These are phyloP conservation scores for Brachionus sp. DNA, from an alignment of 1,140 invertebrate genomes.

Conservation along the genomic window DNA sequence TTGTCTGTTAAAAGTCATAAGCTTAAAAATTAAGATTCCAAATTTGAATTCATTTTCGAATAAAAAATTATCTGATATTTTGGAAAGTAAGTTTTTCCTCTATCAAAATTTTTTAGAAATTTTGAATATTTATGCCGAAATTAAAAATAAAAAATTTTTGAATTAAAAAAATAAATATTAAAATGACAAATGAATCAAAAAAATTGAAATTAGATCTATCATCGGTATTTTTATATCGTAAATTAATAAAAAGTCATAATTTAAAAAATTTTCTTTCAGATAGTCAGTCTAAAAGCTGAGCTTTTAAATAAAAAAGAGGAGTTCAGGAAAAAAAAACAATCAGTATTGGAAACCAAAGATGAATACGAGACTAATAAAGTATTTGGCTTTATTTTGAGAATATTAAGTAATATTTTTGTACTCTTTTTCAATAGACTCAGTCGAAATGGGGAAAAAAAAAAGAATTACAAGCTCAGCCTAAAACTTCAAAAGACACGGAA, in stretches of 20 bases:
- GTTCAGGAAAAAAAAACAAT: constrained; percentile 9
- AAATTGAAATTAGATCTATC: constrained; percentile 3
- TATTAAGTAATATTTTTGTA: not conserved
- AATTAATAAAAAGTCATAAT: not conserved
- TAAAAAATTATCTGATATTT: too few species aligned
- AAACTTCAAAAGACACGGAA: not conserved
- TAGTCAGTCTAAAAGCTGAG: constrained; percentile 35
- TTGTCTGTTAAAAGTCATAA: too few species aligned
- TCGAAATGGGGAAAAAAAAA: constrained; percentile 42
- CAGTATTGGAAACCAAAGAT: not conserved
- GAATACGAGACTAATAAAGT: constrained; percentile 21
- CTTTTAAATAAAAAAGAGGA: constrained; percentile 28
- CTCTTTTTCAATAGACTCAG: not conserved
- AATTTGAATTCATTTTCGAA: too few species aligned
- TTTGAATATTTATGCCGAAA: not conserved
- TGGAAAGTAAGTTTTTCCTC: too few species aligned
- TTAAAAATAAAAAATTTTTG: not conserved
- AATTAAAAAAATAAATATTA: constrained; percentile 12
- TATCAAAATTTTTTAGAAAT: too few species aligned
- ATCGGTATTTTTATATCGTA: not conserved
- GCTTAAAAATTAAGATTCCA: too few species aligned
- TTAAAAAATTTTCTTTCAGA: not conserved
- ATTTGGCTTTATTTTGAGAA: not conserved
- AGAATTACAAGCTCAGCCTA: not conserved
- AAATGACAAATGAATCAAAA: not conserved